Evolutionary conservation across 23 tunicate species (phyloP).

Genomic region (Clavelina lepadiformis): DNA sequence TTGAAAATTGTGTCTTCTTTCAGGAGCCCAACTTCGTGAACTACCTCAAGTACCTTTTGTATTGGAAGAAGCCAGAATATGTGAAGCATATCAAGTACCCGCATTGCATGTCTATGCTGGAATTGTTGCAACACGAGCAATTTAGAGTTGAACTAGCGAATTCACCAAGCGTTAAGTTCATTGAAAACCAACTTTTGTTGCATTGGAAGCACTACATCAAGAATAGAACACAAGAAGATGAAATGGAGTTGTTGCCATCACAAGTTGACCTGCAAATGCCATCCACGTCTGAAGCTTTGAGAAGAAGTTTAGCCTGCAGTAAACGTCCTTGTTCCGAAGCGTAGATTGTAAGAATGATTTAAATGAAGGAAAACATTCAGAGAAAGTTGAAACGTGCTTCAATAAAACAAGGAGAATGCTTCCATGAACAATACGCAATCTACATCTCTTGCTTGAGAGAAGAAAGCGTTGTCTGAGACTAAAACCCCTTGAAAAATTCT

Average conservation of each 20-base stretch:
- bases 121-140: slow-evolving; percentile 65
- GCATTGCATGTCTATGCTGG: slow-evolving; percentile 85
- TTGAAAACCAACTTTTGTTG: slow-evolving; percentile 92
- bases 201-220: slow-evolving; percentile 90
- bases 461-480: no score
- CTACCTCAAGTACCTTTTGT: slow-evolving; percentile 78
- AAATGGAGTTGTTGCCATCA: slow-evolving; percentile 38
- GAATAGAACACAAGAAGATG: slow-evolving; percentile 73
- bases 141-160: slow-evolving; percentile 75
- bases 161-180: slow-evolving; percentile 85
- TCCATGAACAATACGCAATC: no score
- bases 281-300: not conserved
- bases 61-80: slow-evolving; percentile 93
- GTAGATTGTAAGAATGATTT: no score
- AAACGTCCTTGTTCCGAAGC: no score
- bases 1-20: no score
- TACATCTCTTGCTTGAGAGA: no score
- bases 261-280: slow-evolving; percentile 9
- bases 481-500: no score
- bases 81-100: slow-evolving; percentile 83
- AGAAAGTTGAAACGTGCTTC: no score
- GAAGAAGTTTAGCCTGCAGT: no score
- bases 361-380: no score
- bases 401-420: no score
- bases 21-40: slow-evolving; percentile 65